These are phyloP conservation scores for Lysandra coridon DNA, from an alignment of 2,888 invertebrate genomes.

Conservation along the genomic window DNA sequence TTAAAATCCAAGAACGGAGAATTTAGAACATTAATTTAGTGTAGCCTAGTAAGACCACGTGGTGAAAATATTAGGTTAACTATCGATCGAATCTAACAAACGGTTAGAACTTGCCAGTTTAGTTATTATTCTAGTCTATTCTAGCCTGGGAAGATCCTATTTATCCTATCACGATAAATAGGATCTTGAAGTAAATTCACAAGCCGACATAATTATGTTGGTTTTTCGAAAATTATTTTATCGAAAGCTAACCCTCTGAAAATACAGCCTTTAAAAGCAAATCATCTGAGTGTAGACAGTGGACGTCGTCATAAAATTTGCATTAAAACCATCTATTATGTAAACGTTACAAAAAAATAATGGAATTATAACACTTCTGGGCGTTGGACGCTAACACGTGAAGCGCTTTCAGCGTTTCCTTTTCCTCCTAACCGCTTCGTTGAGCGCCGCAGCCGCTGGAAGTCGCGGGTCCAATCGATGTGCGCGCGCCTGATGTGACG, in stretches of 20 bases:
- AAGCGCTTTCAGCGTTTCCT: constrained; percentile 54
- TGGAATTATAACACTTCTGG: constrained; percentile 28
- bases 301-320: background rate
- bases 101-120: background rate
- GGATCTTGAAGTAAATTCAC: background rate
- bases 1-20: background rate
- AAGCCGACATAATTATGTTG: background rate
- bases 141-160: background rate
- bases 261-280: background rate
- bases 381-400: constrained; percentile 17
- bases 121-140: background rate
- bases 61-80: background rate
- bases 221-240: background rate
- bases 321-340: constrained; percentile 6
- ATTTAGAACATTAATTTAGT: background rate
- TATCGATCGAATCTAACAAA: background rate
- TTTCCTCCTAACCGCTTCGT: constrained; percentile 30
- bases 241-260: background rate
- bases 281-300: background rate
- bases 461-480: constrained; percentile 64
- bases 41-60: background rate
- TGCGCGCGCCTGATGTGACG: constrained; percentile 76
- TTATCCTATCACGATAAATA: too few species aligned
- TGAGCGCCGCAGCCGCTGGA: constrained; percentile 61
- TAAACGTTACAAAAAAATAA: constrained; percentile 17